A percentile compares a stretch with the other conserved stretches of the same genome.
These are phyloP conservation scores for Crepidodera aurea DNA, from an alignment of 2,888 invertebrate genomes.

Conservation along the genomic window DNA sequence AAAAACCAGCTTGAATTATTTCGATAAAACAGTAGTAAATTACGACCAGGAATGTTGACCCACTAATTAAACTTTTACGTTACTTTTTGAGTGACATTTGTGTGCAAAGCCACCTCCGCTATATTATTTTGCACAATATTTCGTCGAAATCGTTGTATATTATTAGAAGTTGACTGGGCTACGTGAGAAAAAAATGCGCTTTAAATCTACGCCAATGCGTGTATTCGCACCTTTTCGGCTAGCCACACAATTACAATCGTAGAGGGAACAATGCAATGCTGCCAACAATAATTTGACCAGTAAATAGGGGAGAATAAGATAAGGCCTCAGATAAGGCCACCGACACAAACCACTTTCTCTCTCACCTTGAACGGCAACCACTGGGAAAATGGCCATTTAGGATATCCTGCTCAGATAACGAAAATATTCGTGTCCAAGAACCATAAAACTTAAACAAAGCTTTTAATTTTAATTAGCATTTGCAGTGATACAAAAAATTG, in stretches of 20 bases:
- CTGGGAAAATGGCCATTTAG: slow-evolving; percentile 55
- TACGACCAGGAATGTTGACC: too few species aligned
- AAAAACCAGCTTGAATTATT: too few species aligned
- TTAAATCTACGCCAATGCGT: slow-evolving; percentile 17
- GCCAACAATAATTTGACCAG: slow-evolving; percentile 34
- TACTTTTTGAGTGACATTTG: too few species aligned
- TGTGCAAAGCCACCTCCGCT: too few species aligned
- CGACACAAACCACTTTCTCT: slow-evolving; percentile 41
- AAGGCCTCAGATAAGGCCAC: slow-evolving; percentile 47
- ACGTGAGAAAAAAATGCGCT: too few species aligned
- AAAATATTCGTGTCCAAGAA: slow-evolving; percentile 48
- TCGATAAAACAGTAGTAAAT: too few species aligned
- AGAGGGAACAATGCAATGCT: slow-evolving; percentile 22
- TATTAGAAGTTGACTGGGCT: too few species aligned
- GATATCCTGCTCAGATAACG: slow-evolving; percentile 54
- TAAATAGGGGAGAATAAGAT: slow-evolving; percentile 42
- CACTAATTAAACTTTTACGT: too few species aligned
- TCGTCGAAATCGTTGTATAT: too few species aligned
- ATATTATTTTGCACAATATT: too few species aligned
- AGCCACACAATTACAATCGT: slow-evolving; percentile 13
- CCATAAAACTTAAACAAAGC: slow-evolving; percentile 48
- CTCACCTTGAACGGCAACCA: slow-evolving; percentile 40
- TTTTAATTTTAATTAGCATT: slow-evolving; percentile 43
- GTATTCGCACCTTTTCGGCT: slow-evolving; percentile 28
- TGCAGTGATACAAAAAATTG: slow-evolving; percentile 27